Evolutionary conservation across 2,113 vertebrate genomes (phyloP).

Genomic region (Macaca mulatta): DNA sequence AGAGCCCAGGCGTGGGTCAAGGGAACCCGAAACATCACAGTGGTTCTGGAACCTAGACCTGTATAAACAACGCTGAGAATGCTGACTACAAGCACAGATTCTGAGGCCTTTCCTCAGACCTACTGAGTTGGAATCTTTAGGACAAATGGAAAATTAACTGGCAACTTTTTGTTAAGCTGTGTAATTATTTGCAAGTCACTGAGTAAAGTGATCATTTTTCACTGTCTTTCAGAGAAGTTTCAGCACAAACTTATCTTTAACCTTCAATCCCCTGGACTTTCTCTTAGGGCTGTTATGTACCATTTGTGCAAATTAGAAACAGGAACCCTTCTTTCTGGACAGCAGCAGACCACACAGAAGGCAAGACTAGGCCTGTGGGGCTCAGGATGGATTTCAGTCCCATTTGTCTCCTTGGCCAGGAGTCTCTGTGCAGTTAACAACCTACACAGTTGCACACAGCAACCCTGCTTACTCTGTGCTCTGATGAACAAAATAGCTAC

Average conservation of each 20-base stretch:
- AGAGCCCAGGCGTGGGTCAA: neutral
- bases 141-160: neutral
- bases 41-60: neutral
- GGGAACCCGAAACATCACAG: neutral
- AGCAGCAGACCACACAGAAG: neutral
- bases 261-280: neutral
- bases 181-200: neutral
- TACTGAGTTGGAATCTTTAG: neutral
- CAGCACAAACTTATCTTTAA: neutral
- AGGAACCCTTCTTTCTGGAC: neutral
- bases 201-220: neutral
- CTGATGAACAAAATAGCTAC: neutral
- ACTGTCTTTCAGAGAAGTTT: neutral
- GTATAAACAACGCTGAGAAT: no score
- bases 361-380: neutral
- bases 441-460: fast-evolving
- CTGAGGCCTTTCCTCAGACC: neutral
- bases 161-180: neutral
- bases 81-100: neutral
- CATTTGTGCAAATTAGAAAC: neutral
- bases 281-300: neutral
- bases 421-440: neutral
- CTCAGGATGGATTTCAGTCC: neutral
- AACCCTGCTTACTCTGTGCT: neutral
- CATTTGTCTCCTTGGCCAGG: neutral